phyloP scores from a whole-genome alignment of 2,797 vertebrate genomes.

The Prunella strophiata region DNA sequence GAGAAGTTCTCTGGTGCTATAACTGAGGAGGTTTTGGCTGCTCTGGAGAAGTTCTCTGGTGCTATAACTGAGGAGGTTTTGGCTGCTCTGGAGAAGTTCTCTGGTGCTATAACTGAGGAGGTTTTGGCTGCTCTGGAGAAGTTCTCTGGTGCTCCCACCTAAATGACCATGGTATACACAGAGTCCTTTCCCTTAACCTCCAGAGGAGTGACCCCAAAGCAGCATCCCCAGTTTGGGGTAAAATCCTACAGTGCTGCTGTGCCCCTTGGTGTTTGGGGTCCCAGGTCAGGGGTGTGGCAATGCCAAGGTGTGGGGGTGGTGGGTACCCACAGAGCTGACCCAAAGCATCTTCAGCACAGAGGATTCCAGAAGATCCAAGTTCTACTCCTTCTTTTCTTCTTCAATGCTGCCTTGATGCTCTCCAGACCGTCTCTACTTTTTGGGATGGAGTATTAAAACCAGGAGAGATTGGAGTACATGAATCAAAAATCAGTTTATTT shows the following conservation, averaged over 20 bases:
- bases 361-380: neutral
- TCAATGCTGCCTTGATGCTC: neutral
- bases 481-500: neutral
- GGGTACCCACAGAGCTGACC: neutral
- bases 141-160: neutral
- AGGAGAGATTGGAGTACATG: neutral
- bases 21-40: too few relatives aligned
- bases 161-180: neutral
- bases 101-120: neutral
- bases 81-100: neutral
- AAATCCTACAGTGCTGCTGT: neutral
- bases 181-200: neutral
- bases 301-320: neutral
- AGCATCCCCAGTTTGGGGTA: neutral
- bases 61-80: neutral
- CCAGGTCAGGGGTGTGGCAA: too few relatives aligned
- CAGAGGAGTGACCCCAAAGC: neutral
- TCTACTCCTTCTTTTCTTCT: neutral
- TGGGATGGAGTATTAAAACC: neutral
- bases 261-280: neutral
- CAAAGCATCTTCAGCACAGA: neutral
- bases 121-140: neutral
- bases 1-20: neutral
- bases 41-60: fast-evolving
- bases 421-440: neutral